Evolutionary conservation across 2,113 vertebrate genomes (phyloP), one percentile per base, ranked within the genome.

Genomic region (Macaca nemestrina): DNA sequence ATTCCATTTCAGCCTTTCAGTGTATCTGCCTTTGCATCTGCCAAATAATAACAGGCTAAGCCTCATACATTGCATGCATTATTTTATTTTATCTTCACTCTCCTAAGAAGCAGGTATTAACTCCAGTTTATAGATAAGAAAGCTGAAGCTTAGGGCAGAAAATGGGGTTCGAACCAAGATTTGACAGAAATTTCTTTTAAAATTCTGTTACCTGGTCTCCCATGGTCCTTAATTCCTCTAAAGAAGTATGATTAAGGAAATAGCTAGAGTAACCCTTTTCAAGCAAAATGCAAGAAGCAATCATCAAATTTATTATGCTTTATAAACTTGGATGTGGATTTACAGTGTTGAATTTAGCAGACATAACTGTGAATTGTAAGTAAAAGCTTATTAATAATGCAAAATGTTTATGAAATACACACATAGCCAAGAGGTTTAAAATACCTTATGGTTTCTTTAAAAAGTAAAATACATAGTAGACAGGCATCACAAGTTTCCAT

Each of bases 181-280:
- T 64, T 50, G n/a, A 83, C 45, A 80, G 52, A 87, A 95, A 80
- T 84, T 9, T 59, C 67, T 97, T 96, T 68, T 64, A 68, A 90
- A 67, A 64, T 64, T 38, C 35, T 18, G 61, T 20, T 55, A 52
- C 27, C 10, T 75, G 9, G 9, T 93, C 59, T 87, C 30, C 14
- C 1, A 23, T 55, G 7, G 32, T n/a, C 38, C 23, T 90, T 83
- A 83, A 94, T 78, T 76, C 43, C 57, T 85, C 16, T 93, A 22
- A 93, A 90, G 23, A 88, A 84, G 35, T 76, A 38, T 84, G 12
- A 95, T 8, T 55, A 80, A 73, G 38, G 17, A 52, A 86, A 78
- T 76, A 88, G 7, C 30, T 84, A 68, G 76, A 48, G 18, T 68
- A 93, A 89, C 64, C 14, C 43, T 88, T 90, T 88, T 59, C 50